Conservation (phyloP, 2,888 invertebrate species). For the Acrocera orbiculus region DNA sequence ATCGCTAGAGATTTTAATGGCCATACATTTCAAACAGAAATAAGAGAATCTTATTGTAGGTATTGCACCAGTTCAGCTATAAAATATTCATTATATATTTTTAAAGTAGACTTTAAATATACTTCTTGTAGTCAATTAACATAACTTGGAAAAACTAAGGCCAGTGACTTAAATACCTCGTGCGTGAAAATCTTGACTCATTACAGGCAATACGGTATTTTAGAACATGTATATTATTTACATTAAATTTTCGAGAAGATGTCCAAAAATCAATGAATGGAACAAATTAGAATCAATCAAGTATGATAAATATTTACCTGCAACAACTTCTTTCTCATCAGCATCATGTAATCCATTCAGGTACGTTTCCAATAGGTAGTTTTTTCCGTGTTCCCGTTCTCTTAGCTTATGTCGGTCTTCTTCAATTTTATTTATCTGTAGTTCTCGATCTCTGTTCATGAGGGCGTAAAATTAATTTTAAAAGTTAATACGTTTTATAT, state of each 20-base stretch:
- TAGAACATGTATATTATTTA: constrained; percentile 3
- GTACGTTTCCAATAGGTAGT: constrained; percentile 63
- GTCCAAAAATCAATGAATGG: constrained; percentile 6
- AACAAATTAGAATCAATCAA: not conserved
- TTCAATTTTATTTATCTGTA: constrained; percentile 60
- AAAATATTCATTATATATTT: too few relatives aligned
- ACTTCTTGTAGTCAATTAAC: too few relatives aligned
- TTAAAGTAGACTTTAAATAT: too few relatives aligned
- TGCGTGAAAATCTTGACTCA: constrained; percentile 3
- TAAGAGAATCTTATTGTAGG: too few relatives aligned
- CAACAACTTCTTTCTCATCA: constrained; percentile 19
- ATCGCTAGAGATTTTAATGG: too few relatives aligned
- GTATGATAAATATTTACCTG: constrained; percentile 34
- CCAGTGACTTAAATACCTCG: too few relatives aligned
- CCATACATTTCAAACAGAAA: too few relatives aligned
- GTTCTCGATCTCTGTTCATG: constrained; percentile 46
- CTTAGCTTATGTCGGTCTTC: constrained; percentile 57
- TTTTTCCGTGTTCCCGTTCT: constrained; percentile 58
- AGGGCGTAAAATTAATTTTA: too few relatives aligned
- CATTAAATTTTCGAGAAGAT: constrained; percentile 1
- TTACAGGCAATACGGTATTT: too few relatives aligned
- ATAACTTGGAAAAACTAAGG: too few relatives aligned
- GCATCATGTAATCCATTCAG: constrained; percentile 39
- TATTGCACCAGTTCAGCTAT: too few relatives aligned
- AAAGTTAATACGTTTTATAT: not conserved